Evolutionary conservation across 2,113 vertebrate species (phyloP).

Genomic region (Cinclus mexicanus): DNA sequence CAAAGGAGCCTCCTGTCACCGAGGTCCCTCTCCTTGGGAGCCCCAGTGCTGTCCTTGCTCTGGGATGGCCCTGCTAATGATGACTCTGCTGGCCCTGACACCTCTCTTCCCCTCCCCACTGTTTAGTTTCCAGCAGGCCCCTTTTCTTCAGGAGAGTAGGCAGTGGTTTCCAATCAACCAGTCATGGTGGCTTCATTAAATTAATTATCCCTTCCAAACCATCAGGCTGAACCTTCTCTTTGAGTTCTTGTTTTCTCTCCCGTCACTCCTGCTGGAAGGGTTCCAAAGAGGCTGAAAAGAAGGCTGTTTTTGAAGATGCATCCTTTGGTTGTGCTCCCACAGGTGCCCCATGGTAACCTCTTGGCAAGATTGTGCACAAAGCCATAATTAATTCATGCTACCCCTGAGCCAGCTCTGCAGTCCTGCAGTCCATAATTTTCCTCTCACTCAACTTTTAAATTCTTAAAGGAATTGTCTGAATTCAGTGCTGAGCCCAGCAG

Average conservation of each 20-base stretch:
- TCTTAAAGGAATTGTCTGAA: background rate
- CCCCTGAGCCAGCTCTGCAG: background rate
- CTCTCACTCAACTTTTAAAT: background rate
- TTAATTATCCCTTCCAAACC: background rate
- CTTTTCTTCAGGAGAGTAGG: background rate
- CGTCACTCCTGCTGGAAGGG: background rate
- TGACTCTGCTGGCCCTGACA: background rate
- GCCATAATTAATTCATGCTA: background rate
- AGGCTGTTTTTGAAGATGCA: background rate
- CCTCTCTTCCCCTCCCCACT: background rate
- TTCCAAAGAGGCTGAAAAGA: background rate
- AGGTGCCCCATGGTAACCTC: background rate
- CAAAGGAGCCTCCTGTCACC: background rate
- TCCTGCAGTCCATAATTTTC: background rate
- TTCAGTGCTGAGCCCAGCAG: background rate
- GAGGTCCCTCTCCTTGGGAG: accelerated
- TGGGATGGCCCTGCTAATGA: background rate
- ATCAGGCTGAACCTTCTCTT: background rate
- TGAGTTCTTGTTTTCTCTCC: background rate
- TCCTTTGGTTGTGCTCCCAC: background rate
- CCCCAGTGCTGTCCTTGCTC: background rate
- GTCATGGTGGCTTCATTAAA: background rate
- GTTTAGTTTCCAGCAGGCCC: background rate
- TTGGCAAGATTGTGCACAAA: background rate
- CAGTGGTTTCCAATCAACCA: background rate